phyloP scores from a whole-genome alignment of 2,888 invertebrate species.

The Venustoraphidia nigricollis region DNA sequence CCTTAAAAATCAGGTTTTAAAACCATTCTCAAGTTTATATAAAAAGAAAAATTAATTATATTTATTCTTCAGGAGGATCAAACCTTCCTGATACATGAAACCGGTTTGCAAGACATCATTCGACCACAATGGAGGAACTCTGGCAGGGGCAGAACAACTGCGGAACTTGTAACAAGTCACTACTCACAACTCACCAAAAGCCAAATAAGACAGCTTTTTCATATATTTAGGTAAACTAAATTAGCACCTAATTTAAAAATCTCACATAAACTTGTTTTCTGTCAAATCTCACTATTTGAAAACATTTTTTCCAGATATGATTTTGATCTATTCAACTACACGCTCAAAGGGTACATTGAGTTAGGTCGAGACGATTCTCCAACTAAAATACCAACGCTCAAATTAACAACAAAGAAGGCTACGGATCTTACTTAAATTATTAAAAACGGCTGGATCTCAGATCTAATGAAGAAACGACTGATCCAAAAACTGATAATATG shows the following conservation, averaged over 20 bases:
- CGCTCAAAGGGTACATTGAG: constrained; percentile 52
- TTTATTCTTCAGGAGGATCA: constrained; percentile 51
- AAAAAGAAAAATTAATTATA: constrained; percentile 5
- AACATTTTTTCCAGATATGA: constrained; percentile 58
- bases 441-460: too few relatives aligned
- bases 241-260: neutral
- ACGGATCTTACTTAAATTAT: too few relatives aligned
- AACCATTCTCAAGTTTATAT: too few relatives aligned
- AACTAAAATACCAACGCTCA: neutral
- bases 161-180: constrained; percentile 54
- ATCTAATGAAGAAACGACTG: too few relatives aligned
- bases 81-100: constrained; percentile 62
- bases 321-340: constrained; percentile 77
- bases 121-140: constrained; percentile 75
- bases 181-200: constrained; percentile 59
- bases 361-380: constrained; percentile 25
- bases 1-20: too few relatives aligned
- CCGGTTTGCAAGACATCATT: constrained; percentile 56
- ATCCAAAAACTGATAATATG: too few relatives aligned
- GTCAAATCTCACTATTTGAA: too few relatives aligned
- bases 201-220: constrained; percentile 61
- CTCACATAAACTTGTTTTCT: too few relatives aligned
- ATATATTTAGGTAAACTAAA: constrained; percentile 52
- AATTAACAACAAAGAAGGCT: too few relatives aligned
- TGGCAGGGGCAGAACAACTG: constrained; percentile 58